A percentile compares a stretch with the other conserved stretches of the same genome.
Conservation (phyloP, 2,888 invertebrate species). For the Tanypteryx hageni region DNA sequence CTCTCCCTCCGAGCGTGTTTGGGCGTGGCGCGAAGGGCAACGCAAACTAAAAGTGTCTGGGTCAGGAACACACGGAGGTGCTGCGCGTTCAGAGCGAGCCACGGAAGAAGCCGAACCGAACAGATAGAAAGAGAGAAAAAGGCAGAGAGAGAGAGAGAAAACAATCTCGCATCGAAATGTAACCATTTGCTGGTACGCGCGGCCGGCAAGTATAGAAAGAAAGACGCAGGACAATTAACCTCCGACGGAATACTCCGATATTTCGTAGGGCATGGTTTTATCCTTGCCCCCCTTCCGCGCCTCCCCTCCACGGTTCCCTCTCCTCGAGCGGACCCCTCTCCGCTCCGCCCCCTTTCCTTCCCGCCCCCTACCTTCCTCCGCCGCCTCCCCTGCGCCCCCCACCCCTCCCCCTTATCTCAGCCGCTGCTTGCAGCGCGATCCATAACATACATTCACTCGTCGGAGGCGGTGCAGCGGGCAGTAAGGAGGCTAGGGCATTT, state of each 20-base stretch:
- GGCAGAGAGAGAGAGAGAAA: slow-evolving; percentile 28
- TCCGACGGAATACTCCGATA: slow-evolving; percentile 56
- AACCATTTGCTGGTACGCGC: slow-evolving; percentile 35
- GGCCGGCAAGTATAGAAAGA: slow-evolving; percentile 37
- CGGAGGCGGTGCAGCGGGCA: slow-evolving; percentile 63
- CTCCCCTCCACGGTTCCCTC: slow-evolving; percentile 22
- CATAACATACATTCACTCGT: slow-evolving; percentile 62
- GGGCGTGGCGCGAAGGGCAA: slow-evolving; percentile 64
- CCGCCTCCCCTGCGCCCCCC: background rate
- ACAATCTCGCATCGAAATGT: slow-evolving; percentile 62
- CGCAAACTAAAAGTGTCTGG: slow-evolving; percentile 64
- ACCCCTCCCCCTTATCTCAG: slow-evolving; percentile 51
- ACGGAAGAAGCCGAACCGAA: background rate
- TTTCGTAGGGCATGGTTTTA: slow-evolving; percentile 64
- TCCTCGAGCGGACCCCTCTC: background rate
- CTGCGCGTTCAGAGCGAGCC: slow-evolving; percentile 25
- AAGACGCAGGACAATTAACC: slow-evolving; percentile 62
- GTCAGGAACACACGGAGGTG: slow-evolving; percentile 59
- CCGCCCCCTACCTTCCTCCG: background rate
- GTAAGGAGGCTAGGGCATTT: slow-evolving; percentile 53
- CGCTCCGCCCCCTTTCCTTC: slow-evolving; percentile 33
- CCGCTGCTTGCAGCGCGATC: slow-evolving; percentile 63
- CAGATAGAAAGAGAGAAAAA: background rate
- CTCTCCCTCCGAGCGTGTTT: slow-evolving; percentile 54
- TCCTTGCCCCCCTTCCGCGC: slow-evolving; percentile 59